These are phyloP conservation scores for Lasiurus borealis DNA, from an alignment of 2,113 vertebrate genomes.

Conservation along the genomic window DNA sequence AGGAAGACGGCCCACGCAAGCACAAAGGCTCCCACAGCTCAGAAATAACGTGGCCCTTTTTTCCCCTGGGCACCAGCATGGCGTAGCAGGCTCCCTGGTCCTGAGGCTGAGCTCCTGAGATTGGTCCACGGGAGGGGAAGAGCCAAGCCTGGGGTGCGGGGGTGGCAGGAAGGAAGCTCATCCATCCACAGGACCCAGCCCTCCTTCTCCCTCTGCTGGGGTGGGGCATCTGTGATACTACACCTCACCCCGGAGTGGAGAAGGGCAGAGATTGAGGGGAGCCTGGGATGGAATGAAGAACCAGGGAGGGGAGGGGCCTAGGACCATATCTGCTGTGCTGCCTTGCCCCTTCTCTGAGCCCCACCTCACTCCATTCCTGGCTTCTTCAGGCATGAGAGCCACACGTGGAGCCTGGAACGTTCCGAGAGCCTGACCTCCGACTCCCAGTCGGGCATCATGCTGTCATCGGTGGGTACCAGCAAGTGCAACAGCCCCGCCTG, in stretches of 20 bases:
- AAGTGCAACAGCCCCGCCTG: constrained; percentile 99
- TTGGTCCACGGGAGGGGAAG: neutral
- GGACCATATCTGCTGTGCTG: neutral
- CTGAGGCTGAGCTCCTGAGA: neutral
- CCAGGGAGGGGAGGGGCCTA: neutral
- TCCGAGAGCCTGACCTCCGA: constrained; percentile 97
- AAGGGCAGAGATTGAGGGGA: neutral
- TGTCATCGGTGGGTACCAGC: constrained; percentile 98
- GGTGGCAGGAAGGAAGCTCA: neutral
- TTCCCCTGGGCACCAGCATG: neutral
- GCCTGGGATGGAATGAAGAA: neutral
- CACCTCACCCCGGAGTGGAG: neutral
- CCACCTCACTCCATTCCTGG: neutral
- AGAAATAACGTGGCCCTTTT: neutral
- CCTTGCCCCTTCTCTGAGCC: neutral
- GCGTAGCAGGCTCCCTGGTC: neutral
- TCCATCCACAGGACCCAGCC: neutral
- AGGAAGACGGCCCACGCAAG: neutral
- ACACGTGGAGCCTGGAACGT: constrained; percentile 97
- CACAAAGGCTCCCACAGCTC: neutral
- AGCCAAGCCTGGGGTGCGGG: neutral
- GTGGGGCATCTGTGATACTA: neutral
- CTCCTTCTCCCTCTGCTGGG: neutral
- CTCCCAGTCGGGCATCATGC: constrained; percentile 96
- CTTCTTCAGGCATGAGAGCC: constrained; percentile 94